These are phyloP conservation scores for Cassiopea xamachana DNA, from an alignment of 30 jellyfish, hydroid and myxozoan species.

Conservation along the genomic window DNA sequence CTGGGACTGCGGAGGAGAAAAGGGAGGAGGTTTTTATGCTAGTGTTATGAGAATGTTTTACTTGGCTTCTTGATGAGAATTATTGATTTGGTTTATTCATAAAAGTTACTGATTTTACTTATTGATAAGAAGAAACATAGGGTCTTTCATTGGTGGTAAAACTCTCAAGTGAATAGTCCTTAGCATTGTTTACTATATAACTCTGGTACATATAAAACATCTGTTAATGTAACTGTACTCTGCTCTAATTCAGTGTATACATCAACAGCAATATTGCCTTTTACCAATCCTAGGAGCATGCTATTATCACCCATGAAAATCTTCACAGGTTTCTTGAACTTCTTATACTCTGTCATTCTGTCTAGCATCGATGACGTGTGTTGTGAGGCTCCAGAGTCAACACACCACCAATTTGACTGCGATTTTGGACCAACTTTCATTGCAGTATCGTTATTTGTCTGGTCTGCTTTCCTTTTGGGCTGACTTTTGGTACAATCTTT, in stretches of 20 bases:
- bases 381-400: neutral
- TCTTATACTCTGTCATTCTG: neutral
- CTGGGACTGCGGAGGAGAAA: neutral
- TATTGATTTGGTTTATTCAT: too few species aligned
- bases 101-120: too few species aligned
- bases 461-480: neutral
- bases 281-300: neutral
- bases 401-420: neutral
- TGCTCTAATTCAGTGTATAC: neutral
- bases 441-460: neutral
- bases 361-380: neutral
- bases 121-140: too few species aligned
- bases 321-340: neutral
- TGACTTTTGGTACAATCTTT: neutral
- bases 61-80: too few species aligned
- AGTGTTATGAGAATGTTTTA: too few species aligned
- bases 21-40: neutral
- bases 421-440: neutral
- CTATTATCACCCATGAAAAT: neutral
- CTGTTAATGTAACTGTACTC: neutral
- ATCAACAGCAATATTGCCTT: neutral
- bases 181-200: conserved; percentile 2
- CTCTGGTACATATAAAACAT: neutral
- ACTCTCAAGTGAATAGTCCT: conserved; percentile 6
- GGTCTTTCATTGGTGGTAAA: too few species aligned